Conservation (phyloP, 2,888 invertebrate genomes). For the Brachyopa scutellaris region DNA sequence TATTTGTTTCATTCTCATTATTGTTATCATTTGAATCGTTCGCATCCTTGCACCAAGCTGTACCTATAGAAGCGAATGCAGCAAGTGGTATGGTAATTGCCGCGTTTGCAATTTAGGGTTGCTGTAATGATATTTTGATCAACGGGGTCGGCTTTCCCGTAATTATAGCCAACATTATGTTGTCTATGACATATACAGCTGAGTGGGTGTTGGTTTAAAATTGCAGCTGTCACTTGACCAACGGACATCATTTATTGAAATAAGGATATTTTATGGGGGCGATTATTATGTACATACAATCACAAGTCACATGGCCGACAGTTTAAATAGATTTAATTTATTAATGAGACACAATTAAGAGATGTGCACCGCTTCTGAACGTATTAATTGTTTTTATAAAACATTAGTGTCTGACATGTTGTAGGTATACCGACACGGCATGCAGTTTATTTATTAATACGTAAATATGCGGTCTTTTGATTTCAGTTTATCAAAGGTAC, state of each 20-base stretch:
- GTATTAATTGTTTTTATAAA: too few relatives aligned
- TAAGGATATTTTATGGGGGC: too few relatives aligned
- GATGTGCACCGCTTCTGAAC: too few relatives aligned
- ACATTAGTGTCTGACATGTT: too few relatives aligned
- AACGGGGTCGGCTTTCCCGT: not conserved
- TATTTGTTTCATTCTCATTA: slow-evolving; percentile 12
- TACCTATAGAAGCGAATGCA: not conserved
- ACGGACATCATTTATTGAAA: not conserved
- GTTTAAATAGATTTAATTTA: too few relatives aligned
- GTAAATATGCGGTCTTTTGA: too few relatives aligned
- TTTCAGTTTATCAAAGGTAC: too few relatives aligned
- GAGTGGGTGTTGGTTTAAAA: not conserved
- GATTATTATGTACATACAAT: too few relatives aligned
- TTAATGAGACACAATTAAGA: too few relatives aligned
- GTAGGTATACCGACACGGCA: too few relatives aligned
- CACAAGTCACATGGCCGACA: too few relatives aligned
- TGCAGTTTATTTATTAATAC: too few relatives aligned
- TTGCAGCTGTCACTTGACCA: not conserved
- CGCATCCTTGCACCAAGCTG: not conserved
- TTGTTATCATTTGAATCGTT: not conserved
- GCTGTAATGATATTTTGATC: slow-evolving; percentile 15
- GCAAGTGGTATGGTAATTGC: not conserved
- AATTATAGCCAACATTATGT: not conserved
- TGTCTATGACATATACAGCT: not conserved
- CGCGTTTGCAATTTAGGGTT: not conserved